Conservation (phyloP, 2,888 invertebrate genomes). For the Caenorhabditis japonica region DNA sequence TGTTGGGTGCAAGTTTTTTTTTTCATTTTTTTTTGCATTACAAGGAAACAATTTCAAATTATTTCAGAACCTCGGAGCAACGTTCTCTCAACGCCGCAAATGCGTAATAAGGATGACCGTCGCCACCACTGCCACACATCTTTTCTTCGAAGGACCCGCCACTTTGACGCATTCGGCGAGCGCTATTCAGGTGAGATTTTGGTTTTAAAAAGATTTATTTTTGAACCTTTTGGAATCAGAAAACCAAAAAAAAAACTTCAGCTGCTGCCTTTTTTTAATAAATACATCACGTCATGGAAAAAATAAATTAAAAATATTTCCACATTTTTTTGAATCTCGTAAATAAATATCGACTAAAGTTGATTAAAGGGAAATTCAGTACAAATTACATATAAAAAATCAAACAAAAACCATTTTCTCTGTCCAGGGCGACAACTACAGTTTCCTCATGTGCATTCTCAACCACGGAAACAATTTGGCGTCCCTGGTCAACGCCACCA, state of each 20-base stretch:
- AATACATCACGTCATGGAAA: too few relatives aligned
- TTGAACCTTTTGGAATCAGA: neutral
- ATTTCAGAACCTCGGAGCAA: constrained; percentile 71
- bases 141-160: constrained; percentile 73
- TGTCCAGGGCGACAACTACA: constrained; percentile 49
- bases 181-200: constrained; percentile 54
- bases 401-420: too few relatives aligned
- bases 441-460: constrained; percentile 65
- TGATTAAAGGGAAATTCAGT: too few relatives aligned
- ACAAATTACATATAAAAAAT: too few relatives aligned
- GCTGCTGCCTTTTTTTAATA: too few relatives aligned
- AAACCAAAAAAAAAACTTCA: neutral
- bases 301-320: too few relatives aligned
- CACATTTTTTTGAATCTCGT: too few relatives aligned
- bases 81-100: constrained; percentile 70
- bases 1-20: too few relatives aligned
- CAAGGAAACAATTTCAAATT: too few relatives aligned
- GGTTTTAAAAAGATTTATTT: too few relatives aligned
- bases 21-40: too few relatives aligned
- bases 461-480: constrained; percentile 71
- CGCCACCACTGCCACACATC: constrained; percentile 72
- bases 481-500: constrained; percentile 73
- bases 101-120: constrained; percentile 75
- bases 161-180: constrained; percentile 61
- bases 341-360: too few relatives aligned